Base-by-base conservation (phyloP, 1,140 invertebrate species). In the Panagrolaimus sp. region DNA sequence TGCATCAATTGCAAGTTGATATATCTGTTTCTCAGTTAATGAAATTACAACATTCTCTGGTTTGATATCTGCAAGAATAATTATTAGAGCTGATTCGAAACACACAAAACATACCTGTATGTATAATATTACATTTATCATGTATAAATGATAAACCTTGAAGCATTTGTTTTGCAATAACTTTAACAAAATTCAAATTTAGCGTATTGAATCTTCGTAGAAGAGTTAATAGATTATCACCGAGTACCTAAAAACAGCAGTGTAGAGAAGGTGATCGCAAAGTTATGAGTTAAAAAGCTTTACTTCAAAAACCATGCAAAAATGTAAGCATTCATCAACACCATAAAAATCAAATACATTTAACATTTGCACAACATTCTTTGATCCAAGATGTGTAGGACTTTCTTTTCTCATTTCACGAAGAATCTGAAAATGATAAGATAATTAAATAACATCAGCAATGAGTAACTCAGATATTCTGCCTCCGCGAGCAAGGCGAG, bases 181-280 rank as follows among this genome's bases (percentile, higher is more conserved):
- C 20, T 57, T 27, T 25, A 20, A 11, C 20, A 16, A 57, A 57
- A 27, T 25, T 27, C n/a, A 57, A 57, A 57, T 20, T 27, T 16
- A 20, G 20, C n/a, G 20, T 57, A 27, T 57, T 27, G 23, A 63
- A 92, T 96, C 84, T 92, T 91, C 76, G 27, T 92, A 77, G 98
- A 98, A 69, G 98, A 87, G 87, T 98, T 98, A 73, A 98, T 87
- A 76, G 98, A 87, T 87, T 97, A 96, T 85, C 95, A 90, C 63
- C 96, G 96, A 68, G 98, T 87, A 71, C 31, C 31, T 38, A 38
- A 38, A 38, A 2, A 38, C n/a, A n/a, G n/a, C n/a, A n/a, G n/a
- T 38, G 31, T 38, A 38, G 2, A 38, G 2, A 4, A 4, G 2
- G 7, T 38, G 7, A 38, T 38, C 7, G 31, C 7, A 38, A 4